Evolutionary conservation across 2,888 invertebrate species (phyloP).

Genomic region (Leptopilina drosophilae): DNA sequence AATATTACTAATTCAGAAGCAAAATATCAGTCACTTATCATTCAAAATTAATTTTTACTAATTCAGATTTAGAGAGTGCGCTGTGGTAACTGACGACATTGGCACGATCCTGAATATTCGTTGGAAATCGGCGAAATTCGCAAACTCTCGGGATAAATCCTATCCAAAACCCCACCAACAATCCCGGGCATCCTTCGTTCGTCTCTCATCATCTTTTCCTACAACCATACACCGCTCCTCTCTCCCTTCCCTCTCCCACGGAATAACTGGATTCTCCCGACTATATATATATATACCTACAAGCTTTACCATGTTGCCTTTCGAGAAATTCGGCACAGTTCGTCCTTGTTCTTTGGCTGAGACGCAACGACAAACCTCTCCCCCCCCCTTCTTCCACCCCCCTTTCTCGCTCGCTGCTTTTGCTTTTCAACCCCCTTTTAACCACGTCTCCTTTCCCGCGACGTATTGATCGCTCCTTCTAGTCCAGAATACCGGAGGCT

Average conservation of each 20-base stretch:
- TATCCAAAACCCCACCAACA: constrained; percentile 66
- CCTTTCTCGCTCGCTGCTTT: constrained; percentile 58
- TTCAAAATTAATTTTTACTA: no score
- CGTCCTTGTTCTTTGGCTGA: constrained; percentile 46
- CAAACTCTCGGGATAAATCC: constrained; percentile 62
- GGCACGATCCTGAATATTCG: constrained; percentile 67
- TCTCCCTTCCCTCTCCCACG: not conserved
- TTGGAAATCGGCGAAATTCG: constrained; percentile 63
- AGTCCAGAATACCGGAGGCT: constrained; percentile 66
- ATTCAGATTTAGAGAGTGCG: no score
- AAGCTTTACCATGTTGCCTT: constrained; percentile 54
- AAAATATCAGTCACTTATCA: no score
- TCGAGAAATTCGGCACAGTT: constrained; percentile 60
- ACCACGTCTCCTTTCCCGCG: constrained; percentile 60
- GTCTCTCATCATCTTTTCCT: constrained; percentile 75
- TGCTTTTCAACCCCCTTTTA: no score
- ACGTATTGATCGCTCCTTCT: constrained; percentile 73
- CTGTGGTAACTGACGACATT: constrained; percentile 17
- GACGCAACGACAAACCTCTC: constrained; percentile 42
- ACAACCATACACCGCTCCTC: constrained; percentile 38
- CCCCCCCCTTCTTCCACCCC: constrained; percentile 41
- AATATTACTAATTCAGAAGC: no score
- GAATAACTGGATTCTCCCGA: constrained; percentile 58
- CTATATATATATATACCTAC: constrained; percentile 16
- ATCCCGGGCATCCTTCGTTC: constrained; percentile 67